Evolutionary conservation across 2,888 invertebrate genomes (phyloP).

Genomic region (Congeria kusceri): DNA sequence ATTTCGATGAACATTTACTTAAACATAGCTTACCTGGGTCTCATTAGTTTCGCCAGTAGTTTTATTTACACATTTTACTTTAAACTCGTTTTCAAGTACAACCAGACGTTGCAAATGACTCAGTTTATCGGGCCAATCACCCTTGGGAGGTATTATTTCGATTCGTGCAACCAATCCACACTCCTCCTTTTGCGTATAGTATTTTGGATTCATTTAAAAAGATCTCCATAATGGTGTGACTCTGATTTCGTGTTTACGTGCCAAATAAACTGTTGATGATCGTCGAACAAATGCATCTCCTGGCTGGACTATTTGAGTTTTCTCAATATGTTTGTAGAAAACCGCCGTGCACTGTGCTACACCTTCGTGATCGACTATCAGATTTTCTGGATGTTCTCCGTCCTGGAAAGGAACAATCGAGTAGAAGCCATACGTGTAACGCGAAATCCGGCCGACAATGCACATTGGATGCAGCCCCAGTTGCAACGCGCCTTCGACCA

Average conservation of each 20-base stretch:
- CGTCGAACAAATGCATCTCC: not conserved
- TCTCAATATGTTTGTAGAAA: constrained; percentile 1
- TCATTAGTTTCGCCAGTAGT: not conserved
- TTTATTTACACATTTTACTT: not conserved
- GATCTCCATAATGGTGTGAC: not conserved
- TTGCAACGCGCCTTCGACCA: not conserved
- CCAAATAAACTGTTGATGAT: not conserved
- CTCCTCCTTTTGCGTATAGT: not conserved
- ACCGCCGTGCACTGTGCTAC: not conserved
- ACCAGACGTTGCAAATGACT: not conserved
- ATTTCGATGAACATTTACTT: too few species aligned
- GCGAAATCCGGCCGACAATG: too few species aligned
- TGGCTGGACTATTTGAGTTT: not conserved
- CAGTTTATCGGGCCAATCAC: not conserved
- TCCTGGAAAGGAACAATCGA: not conserved
- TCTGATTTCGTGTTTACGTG: not conserved
- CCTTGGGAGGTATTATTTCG: not conserved
- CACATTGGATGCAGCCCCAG: not conserved
- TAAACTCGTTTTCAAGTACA: constrained; percentile 1
- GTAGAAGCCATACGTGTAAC: too few species aligned
- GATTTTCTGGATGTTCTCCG: not conserved
- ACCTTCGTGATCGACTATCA: not conserved
- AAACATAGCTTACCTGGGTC: not conserved
- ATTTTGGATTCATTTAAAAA: not conserved
- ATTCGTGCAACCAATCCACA: not conserved